Evolutionary conservation across 2,888 invertebrate species (phyloP), one percentile per base, ranked within the genome.

Genomic region (Carcina quercana): DNA sequence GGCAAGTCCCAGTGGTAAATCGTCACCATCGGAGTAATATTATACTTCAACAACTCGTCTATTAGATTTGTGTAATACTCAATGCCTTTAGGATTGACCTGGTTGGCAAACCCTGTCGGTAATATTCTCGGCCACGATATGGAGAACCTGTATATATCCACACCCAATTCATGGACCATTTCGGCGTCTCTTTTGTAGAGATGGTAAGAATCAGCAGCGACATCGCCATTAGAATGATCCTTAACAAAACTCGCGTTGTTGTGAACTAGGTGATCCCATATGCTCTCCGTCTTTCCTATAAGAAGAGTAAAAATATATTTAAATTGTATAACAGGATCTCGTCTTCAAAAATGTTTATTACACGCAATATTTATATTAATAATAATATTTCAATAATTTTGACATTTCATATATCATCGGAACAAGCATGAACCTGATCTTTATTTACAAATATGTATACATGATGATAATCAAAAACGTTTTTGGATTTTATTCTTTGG

Each of bases 21-120:
- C 1, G 91, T 90, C 0, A 89, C 86, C 85, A 90, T 86, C 0
- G 93, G 92, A 14, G 88, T 86, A 25, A 94, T 88, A 25, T 87
- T 88, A 42, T 89, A 87, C 34, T 72, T 86, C 10, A 90, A 42
- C 5, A 94, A 78, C 49, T 89, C 91, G 51, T 92, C 82, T 31
- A 95, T 91, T 25, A 96, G 68, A 43, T 89, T 86, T 52, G 88
- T 89, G 63, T 96, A 96, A 67, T 94, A 93, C 35, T 87, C 73
- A 7, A 95, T 80, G 11, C 93, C 95, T 2, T 86, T 82, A 22
- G 84, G 72, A 58, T 92, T 95, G 12, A 93, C 74, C 12, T 86
- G 58, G 50, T 89, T 87, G 7, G 86, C 82, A 34, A 87, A 80
- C 6, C 92, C 94, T 7, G 84, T 86, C 0, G 94, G 92, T 42